Base-by-base conservation (phyloP, 2,888 invertebrate genomes). In the Galerucella calmariensis region DNA sequence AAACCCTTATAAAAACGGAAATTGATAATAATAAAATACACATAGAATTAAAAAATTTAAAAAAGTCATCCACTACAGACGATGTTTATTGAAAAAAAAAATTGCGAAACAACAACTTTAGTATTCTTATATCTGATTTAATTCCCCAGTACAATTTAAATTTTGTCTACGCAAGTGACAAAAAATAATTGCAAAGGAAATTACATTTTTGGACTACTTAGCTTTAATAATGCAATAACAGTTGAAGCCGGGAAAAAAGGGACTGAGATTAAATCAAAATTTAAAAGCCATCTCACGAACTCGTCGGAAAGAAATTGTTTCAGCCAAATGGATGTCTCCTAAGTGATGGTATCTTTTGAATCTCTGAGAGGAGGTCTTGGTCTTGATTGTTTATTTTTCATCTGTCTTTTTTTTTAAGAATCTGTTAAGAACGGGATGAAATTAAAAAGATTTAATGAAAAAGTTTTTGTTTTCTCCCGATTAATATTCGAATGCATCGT, bases 191-290 rank as follows among this genome's bases (percentile, higher is more conserved):
- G 63, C 63, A 27, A 51, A 68, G 76, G 76, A 76, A 76, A 76
- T 76, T 76, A 74, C 74, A 74, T 76, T 73, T 74, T 72, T 69
- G 51, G 69, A 72, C 74, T 76, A 63, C 73, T 62, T 62, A 73
- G 70, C 66, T 58, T 76, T 74, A 74, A 76, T 76, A 75, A 75
- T 75, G 73, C 69, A 65, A 65, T 65, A 65, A 65, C 63, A 65
- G 63, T 65, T 65, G 46, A 65, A 65, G 63, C 46, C 63, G 63
- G 63, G 16, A 46, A 65, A 65, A 65, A 65, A 46, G 63, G 63
- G 63, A 65, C 63, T 65, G 10, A 65, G 63, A 65, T 65, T 65
- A 65, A 65, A 65, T 65, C 46, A 65, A 65, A 65, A 65, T 65
- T 65, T 65, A 65, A 65, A 65, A 65, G 63, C 63, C 63, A 46